Percentiles rank a stretch among this genome's conserved stretches.
Conservation (phyloP, 1,140 invertebrate species). For the Tetramorium parvispinum region DNA sequence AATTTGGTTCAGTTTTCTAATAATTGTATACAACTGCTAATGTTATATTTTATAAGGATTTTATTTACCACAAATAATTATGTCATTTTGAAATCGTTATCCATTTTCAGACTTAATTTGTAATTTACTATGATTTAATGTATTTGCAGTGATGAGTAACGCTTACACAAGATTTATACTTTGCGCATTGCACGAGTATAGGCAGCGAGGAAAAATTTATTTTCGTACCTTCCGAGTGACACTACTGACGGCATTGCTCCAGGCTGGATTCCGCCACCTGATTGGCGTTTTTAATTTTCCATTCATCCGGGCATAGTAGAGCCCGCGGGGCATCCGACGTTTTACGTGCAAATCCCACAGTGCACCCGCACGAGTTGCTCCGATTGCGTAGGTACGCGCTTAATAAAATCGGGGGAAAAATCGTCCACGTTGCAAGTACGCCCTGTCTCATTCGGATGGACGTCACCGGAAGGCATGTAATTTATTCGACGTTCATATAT, state of each 20-base stretch:
- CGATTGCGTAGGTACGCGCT: slow-evolving; percentile 62
- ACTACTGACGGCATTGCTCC: slow-evolving; percentile 63
- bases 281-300: slow-evolving; percentile 81
- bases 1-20: neutral
- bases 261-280: slow-evolving; percentile 66
- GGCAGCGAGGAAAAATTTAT: slow-evolving; percentile 63
- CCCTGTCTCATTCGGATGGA: slow-evolving; percentile 48
- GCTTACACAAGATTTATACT: slow-evolving; percentile 35
- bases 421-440: slow-evolving; percentile 48
- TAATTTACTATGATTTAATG: neutral
- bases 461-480: slow-evolving; percentile 54
- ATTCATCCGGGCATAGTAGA: slow-evolving; percentile 69
- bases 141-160: neutral
- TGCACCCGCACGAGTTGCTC: slow-evolving; percentile 42
- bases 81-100: neutral
- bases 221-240: slow-evolving; percentile 67
- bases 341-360: slow-evolving; percentile 68
- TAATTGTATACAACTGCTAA: neutral
- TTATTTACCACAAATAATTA: neutral
- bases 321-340: slow-evolving; percentile 62
- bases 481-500: slow-evolving; percentile 47
- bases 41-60: neutral
- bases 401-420: slow-evolving; percentile 53
- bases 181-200: slow-evolving; percentile 14
- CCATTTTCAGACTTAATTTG: neutral